Evolutionary conservation across 2,113 vertebrate genomes (phyloP), one percentile per base, ranked within the genome.

Genomic region (Carettochelys insculpta): DNA sequence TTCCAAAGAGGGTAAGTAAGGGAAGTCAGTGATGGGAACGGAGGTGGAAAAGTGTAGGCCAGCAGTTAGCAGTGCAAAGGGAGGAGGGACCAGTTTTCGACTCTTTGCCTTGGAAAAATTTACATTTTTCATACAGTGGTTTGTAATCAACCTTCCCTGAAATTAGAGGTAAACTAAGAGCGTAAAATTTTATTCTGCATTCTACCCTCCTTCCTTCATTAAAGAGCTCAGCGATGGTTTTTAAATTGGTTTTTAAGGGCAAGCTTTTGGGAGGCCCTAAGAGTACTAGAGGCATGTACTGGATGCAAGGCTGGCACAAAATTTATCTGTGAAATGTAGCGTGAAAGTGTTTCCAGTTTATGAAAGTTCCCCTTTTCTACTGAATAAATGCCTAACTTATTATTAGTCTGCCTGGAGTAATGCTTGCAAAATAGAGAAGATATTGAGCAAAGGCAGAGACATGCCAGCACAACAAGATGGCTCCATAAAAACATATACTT

Each of bases 111-210:
- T 41, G 38, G 38, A 68, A 45, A 90, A 79, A 92, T 85, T 78
- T 83, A 31, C 76, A 2, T 83, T 88, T 88, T 91, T 93, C 51
- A 86, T 65, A 45, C 77, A 87, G 38, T 6, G 7, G 38, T 22
- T 94, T 88, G 76, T 50, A 94, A 91, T 76, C 96, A 93, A 16
- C 56, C 80, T 85, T 86, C 90, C 93, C 50, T 95, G 91, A 96
- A 97, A 96, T 92, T 25, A 88, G 77, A 90, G 53, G n/a, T 77
- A 88, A 87, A 51, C 25, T 79, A 73, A 87, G 76, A 92, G 34
- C 45, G 24, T 47, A 86, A 95, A 90, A 77, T 92, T n/a, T 83
- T 80, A 75, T 75, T 90, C 86, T 75, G 3, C 31, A n/a, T 38
- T 88, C 81, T 41, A 11, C 10, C 13, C 53, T 47, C 76, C 65